These are phyloP conservation scores for Agonum fuliginosum DNA, from an alignment of 2,888 invertebrate species.

Conservation along the genomic window DNA sequence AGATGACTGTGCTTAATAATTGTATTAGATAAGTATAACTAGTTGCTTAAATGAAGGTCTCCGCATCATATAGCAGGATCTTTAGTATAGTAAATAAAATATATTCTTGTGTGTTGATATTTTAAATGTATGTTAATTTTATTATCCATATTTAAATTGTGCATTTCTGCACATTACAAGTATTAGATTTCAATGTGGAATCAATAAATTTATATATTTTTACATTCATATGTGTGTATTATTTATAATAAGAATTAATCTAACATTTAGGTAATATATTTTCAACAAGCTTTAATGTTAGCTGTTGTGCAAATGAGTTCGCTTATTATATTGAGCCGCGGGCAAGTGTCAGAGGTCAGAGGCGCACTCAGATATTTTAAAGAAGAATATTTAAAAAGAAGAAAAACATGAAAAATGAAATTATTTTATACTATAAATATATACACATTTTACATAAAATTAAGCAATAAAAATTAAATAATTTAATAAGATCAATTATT, in stretches of 20 bases:
- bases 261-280: too few relatives aligned
- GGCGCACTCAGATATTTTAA: background rate
- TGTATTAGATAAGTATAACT: slow-evolving; percentile 36
- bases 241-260: background rate
- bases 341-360: too few relatives aligned
- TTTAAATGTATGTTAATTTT: slow-evolving; percentile 49
- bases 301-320: too few relatives aligned
- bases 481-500: too few relatives aligned
- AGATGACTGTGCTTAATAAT: slow-evolving; percentile 22
- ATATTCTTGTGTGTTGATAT: slow-evolving; percentile 35
- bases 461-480: too few relatives aligned
- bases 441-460: too few relatives aligned
- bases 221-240: slow-evolving; percentile 34
- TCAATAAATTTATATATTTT: slow-evolving; percentile 55
- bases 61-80: slow-evolving; percentile 31
- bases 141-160: slow-evolving; percentile 49
- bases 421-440: too few relatives aligned
- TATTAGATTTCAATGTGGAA: slow-evolving; percentile 57
- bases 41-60: slow-evolving; percentile 18
- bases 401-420: too few relatives aligned
- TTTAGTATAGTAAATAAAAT: slow-evolving; percentile 33
- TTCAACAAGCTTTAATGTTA: too few relatives aligned
- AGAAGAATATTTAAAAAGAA: background rate
- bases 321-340: too few relatives aligned
- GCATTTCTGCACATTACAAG: slow-evolving; percentile 48